Percentiles rank a stretch among this genome's conserved stretches.
Conservation (phyloP, 2,113 vertebrate genomes). For the Oenanthe oenanthe region DNA sequence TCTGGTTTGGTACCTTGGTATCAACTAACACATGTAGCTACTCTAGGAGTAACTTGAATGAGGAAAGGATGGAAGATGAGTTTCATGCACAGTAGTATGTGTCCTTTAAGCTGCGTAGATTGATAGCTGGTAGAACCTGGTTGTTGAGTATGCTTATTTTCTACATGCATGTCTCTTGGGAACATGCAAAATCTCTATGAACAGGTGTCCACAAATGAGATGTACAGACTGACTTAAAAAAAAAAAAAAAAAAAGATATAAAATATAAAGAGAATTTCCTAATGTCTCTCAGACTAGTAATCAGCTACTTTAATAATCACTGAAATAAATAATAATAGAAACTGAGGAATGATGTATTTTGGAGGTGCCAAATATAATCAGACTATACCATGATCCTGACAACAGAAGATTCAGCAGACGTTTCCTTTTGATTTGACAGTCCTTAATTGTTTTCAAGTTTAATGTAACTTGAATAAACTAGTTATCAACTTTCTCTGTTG, state of each 20-base stretch:
- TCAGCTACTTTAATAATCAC: neutral
- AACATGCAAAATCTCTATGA: neutral
- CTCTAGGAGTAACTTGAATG: neutral
- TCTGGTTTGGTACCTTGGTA: neutral
- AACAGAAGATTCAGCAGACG: neutral
- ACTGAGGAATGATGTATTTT: neutral
- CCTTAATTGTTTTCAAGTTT: neutral
- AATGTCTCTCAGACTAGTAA: neutral
- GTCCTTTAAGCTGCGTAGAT: neutral
- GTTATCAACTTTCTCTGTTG: neutral
- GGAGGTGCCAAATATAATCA: neutral
- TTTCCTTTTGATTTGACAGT: neutral
- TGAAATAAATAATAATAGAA: neutral
- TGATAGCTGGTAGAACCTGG: neutral
- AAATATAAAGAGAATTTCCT: neutral
- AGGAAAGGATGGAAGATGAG: neutral
- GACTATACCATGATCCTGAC: neutral
- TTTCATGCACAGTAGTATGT: neutral
- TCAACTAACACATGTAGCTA: neutral
- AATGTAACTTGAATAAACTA: neutral
- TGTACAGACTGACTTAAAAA: neutral
- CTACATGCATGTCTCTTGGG: neutral
- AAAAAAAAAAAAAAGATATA: neutral
- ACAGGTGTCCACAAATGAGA: neutral
- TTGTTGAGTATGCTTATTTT: neutral